Evolutionary conservation across 1,140 invertebrate genomes (phyloP), one percentile per base, ranked within the genome.

Genomic region (Drosophila lacertosa): DNA sequence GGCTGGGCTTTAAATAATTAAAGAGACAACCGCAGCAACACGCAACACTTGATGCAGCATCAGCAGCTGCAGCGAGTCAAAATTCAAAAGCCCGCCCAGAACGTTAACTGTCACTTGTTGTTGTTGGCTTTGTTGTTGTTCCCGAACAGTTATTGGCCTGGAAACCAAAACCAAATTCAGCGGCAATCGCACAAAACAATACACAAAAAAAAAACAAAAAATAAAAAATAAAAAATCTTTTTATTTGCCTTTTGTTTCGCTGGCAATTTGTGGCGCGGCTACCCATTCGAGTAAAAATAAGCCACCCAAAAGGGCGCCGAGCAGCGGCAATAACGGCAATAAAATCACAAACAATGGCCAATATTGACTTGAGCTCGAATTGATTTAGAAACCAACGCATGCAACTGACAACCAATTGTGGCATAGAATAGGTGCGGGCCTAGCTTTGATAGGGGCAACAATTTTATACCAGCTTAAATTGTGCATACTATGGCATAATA

Each of bases 1-100:
- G 33, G 13, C 26, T 47, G 5, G 11, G 9, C 4, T 35, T 70
- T 57, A 55, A 70, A 70, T 70, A 65, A 65, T 50, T 65, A 70
- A 65, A 70, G 35, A 35, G 51, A 65, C 60, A 57, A 70, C 67
- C 60, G 44, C 44, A 57, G 53, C 22, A 40, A 29, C 26, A 29
- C 26, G 47, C 54, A 66, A 66, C 54, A 66, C 63, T 65, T 65
- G 16, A 65, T 65, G 29, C 9, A 22, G 37, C 42, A 24, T 3
- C 32, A 11, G 20, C 11, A 22, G 1, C 39, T n/a, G n/a, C 32
- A 13, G 45, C 35, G 13, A 18, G 22, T 22, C 22, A 35, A 40
- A 54, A 39, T n/a, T 40, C 20, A 45, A 29, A 29, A 29, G 26
- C 26, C 26, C 26, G 26, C 26, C 11, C 18, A 26, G 37, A 42